Conservation (phyloP, 1,140 invertebrate species). For the Eupristina koningsbergeri region DNA sequence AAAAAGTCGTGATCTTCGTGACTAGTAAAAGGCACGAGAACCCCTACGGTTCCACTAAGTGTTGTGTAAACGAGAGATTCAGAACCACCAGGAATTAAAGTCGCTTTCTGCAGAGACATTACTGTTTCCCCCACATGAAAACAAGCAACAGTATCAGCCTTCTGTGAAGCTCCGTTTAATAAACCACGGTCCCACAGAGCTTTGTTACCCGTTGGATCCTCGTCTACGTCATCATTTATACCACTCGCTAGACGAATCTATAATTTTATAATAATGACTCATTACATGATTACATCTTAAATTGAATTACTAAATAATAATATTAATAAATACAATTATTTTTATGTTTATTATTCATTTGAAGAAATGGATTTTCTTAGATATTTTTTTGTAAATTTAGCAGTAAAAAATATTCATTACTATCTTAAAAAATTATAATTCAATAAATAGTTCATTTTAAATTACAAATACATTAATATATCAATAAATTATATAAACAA, state of each 20-base stretch:
- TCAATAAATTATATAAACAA: no score
- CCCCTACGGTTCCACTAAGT: constrained; percentile 94
- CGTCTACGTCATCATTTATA: constrained; percentile 97
- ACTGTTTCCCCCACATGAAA: constrained; percentile 98
- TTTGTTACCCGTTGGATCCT: constrained; percentile 99
- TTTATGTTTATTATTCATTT: no score
- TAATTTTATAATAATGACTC: constrained; percentile 27
- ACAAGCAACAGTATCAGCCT: constrained; percentile 91
- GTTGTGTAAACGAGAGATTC: constrained; percentile 98
- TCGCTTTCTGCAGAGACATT: constrained; percentile 93
- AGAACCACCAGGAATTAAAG: constrained; percentile 96
- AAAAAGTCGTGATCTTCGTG: constrained; percentile 99
- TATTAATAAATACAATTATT: no score
- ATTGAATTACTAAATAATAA: no score
- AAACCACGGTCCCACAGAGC: constrained; percentile 98
- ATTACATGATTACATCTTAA: background rate
- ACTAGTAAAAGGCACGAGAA: constrained; percentile 97
- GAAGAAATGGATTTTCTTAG: no score
- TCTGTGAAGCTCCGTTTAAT: constrained; percentile 97
- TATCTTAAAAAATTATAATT: no score
- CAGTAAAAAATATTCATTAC: no score
- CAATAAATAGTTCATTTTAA: no score
- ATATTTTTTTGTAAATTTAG: no score
- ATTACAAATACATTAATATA: no score
- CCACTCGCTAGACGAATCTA: constrained; percentile 88